Conservation (phyloP, 2,888 invertebrate genomes). For the Archips crataeganus region DNA sequence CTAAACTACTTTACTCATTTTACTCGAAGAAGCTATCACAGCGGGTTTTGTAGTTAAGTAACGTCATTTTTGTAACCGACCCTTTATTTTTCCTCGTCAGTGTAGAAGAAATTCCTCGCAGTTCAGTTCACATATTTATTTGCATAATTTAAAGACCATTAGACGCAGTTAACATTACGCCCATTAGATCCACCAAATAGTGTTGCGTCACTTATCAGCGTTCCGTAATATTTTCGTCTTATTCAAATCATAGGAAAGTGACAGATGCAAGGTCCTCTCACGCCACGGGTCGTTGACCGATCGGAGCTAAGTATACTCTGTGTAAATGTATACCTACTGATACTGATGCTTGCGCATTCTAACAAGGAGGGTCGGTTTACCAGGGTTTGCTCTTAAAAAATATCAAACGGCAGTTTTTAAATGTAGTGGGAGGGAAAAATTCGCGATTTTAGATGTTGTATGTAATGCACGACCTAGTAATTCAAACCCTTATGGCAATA, state of each 20-base stretch:
- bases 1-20: no score
- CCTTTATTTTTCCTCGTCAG: no score
- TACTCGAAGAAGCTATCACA: no score
- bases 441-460: background rate
- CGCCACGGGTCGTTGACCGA: conserved; percentile 67
- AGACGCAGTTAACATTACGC: background rate
- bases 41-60: no score
- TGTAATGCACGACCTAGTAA: no score
- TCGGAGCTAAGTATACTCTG: conserved; percentile 43
- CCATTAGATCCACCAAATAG: background rate
- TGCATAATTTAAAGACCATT: background rate
- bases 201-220: conserved; percentile 16
- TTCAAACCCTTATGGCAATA: no score
- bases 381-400: conserved; percentile 22
- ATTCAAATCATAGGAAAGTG: conserved; percentile 61
- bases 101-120: background rate
- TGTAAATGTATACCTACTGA: conserved; percentile 22
- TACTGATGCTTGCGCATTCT: conserved; percentile 15
- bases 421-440: background rate
- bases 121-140: background rate
- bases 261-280: conserved; percentile 66
- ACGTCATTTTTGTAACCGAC: no score
- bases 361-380: conserved; percentile 32
- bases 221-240: conserved; percentile 38
- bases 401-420: conserved; percentile 14